Evolutionary conservation across 1,140 invertebrate genomes (phyloP).

Genomic region (Oncopodura yosiiana): DNA sequence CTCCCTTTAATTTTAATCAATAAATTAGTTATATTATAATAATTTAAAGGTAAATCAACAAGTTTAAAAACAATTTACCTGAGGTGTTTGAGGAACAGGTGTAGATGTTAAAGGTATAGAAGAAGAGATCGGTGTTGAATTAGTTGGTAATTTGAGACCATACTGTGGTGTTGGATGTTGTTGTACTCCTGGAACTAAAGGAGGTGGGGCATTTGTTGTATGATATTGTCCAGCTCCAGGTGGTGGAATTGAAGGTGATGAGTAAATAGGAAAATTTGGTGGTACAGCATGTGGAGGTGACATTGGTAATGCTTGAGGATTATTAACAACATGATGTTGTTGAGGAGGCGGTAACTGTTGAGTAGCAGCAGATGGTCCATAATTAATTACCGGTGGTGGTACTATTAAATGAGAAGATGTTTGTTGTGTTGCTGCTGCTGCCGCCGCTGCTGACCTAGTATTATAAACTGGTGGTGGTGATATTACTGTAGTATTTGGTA

Average conservation of each 20-base stretch:
- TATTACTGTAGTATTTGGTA: too few relatives aligned
- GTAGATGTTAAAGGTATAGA: conserved; percentile 15
- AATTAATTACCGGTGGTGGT: too few relatives aligned
- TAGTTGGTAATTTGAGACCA: conserved; percentile 24
- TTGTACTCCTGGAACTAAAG: neutral
- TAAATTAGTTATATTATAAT: conserved; percentile 15
- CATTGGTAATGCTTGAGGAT: neutral
- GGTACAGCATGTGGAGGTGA: conserved; percentile 12
- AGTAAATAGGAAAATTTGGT: conserved; percentile 6
- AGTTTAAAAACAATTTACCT: conserved; percentile 38
- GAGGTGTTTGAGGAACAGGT: conserved; percentile 41
- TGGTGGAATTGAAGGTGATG: neutral
- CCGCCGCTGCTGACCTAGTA: too few relatives aligned
- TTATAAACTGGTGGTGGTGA: too few relatives aligned
- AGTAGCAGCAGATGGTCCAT: neutral
- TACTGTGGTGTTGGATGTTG: conserved; percentile 16
- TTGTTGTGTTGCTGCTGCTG: too few relatives aligned
- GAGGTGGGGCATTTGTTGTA: neutral
- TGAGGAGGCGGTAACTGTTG: conserved; percentile 2
- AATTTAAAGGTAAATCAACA: neutral
- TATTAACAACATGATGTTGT: neutral
- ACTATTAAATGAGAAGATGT: too few relatives aligned
- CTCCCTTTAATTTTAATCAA: conserved; percentile 36
- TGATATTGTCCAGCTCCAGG: neutral
- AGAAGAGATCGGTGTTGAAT: conserved; percentile 21